Base-by-base conservation (phyloP, 1,140 invertebrate genomes). In the Parasteatoda tepidariorum region DNA sequence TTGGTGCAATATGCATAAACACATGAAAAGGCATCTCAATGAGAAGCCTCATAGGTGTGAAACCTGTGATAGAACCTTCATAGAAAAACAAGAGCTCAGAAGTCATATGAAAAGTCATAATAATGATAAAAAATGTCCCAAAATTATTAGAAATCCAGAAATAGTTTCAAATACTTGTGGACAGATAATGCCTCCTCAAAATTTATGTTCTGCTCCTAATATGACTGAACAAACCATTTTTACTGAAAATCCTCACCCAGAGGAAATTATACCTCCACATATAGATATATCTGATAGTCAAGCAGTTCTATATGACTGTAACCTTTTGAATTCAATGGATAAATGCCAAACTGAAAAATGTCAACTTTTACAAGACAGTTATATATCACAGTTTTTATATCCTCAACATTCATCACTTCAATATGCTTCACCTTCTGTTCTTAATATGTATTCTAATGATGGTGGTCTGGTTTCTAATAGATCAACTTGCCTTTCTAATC, bases 51-150 rank as follows among this genome's bases (percentile, higher is more conserved):
- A 97, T 91, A 97, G 97, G 88, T 98, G 96, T 89, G 93, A 95
- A 2, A 95, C 96, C 22, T 97, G 96, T 88, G 92, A 92, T 55
- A 97, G 98, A 89, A 96, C 97, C 15, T 99, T 99, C 91, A 97
- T 96, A 87, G 97, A 98, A 90, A 97, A 96, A 86, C 98, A 97
- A 73, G 98, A 99, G 89, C 92, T 99, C 70, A 98, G 98, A 90
- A 98, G 97, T 28, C 97, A 99, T 89, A 96, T 70, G 54, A 85
- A 78, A 74, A 68, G 11, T 67, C 85, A 85, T 70, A 64, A 62
- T 31, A 61, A 68, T 3, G n/a, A 31, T 38, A 67, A 82, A 62
- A 71, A 70, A 22, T 38, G 22, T 26, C 34, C 61, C 54, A 73
- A 55, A 30, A 11, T 64, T 24, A 22, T 24, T 34, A 26, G 2